phyloP scores from a whole-genome alignment of 2,113 vertebrate species.

The Eretmochelys imbricata region DNA sequence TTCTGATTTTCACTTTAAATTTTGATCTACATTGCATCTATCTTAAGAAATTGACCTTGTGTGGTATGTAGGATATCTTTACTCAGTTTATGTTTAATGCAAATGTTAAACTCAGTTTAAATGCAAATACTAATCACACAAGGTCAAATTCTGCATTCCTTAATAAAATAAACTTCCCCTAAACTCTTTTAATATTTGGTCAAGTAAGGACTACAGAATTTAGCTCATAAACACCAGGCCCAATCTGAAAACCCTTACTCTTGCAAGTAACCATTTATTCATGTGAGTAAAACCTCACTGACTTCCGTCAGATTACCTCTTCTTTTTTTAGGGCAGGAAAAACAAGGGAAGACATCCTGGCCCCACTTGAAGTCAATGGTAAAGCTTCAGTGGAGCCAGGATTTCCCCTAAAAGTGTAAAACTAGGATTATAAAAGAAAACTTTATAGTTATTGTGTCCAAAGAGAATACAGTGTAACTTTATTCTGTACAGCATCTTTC shows the following conservation, averaged over 20 bases:
- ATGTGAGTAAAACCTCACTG: fast-evolving
- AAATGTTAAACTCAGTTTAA: no score
- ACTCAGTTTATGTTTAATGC: fast-evolving
- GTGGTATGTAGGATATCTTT: neutral
- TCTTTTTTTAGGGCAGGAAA: neutral
- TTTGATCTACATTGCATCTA: neutral
- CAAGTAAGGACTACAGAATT: fast-evolving
- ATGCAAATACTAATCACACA: neutral
- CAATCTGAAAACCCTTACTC: neutral
- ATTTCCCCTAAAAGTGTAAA: fast-evolving
- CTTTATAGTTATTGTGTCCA: neutral
- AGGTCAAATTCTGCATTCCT: neutral
- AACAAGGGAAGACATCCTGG: fast-evolving
- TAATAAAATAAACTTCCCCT: neutral
- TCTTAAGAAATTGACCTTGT: fast-evolving
- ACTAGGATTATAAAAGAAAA: neutral
- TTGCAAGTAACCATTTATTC: fast-evolving
- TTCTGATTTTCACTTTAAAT: neutral
- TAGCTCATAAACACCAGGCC: neutral
- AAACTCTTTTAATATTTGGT: fast-evolving
- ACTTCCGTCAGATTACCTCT: neutral
- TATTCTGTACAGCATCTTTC: neutral
- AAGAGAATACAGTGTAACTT: fast-evolving
- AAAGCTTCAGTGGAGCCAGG: fast-evolving
- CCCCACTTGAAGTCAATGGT: neutral